These are phyloP conservation scores for Ranitomeya variabilis DNA, from an alignment of 2,113 vertebrate genomes.

Conservation along the genomic window DNA sequence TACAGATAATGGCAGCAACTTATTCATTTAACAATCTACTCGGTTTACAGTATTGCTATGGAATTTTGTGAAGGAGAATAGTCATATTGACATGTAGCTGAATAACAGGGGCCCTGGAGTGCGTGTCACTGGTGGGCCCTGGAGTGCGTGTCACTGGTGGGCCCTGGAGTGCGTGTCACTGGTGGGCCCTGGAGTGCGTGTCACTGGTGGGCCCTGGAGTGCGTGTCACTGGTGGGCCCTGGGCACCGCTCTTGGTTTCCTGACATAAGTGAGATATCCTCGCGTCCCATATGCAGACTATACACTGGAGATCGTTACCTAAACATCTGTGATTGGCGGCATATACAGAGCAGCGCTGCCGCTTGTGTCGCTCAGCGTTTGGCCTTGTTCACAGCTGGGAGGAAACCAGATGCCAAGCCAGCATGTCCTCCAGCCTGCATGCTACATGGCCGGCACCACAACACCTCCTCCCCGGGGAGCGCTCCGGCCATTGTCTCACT, in stretches of 20 bases:
- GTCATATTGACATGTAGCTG: too few relatives aligned
- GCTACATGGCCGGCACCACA: slow-evolving; percentile 24
- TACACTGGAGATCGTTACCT: not conserved
- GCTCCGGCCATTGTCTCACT: slow-evolving; percentile 40
- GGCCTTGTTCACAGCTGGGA: slow-evolving; percentile 10
- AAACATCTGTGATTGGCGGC: not conserved
- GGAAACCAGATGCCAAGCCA: not conserved
- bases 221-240: too few relatives aligned
- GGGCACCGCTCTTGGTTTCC: not conserved
- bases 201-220: too few relatives aligned
- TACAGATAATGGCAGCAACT: too few relatives aligned
- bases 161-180: too few relatives aligned
- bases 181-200: too few relatives aligned
- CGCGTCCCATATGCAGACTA: not conserved
- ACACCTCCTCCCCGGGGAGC: slow-evolving; percentile 12
- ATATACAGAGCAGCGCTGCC: not conserved
- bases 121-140: too few relatives aligned
- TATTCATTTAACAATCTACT: too few relatives aligned
- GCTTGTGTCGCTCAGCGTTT: not conserved
- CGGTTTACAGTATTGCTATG: too few relatives aligned
- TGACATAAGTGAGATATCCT: not conserved
- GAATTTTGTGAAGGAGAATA: too few relatives aligned
- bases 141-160: too few relatives aligned
- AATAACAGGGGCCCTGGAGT: too few relatives aligned
- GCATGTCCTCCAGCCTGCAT: not conserved